phyloP scores from a whole-genome alignment of 2,113 vertebrate species.

The Seriola aureovittata region DNA sequence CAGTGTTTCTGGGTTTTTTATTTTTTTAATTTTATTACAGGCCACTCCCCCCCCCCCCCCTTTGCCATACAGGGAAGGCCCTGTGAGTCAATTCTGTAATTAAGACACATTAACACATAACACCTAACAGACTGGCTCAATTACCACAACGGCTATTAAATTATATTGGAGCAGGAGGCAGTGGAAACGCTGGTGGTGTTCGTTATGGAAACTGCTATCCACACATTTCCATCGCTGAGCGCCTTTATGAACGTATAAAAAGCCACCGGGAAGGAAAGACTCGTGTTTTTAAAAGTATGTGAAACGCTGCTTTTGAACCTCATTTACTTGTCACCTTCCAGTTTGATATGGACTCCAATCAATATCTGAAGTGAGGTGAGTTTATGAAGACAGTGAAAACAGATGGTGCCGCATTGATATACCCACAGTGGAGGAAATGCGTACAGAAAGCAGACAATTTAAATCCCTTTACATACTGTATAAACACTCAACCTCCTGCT shows the following conservation, averaged over 20 bases:
- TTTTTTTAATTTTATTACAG: conserved; percentile 12
- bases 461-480: neutral
- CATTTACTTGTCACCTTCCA: neutral
- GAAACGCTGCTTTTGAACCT: conserved; percentile 15
- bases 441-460: neutral
- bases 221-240: conserved; percentile 55
- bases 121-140: conserved; percentile 74
- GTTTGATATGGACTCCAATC: neutral
- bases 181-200: conserved; percentile 53
- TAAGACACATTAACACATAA: conserved; percentile 76
- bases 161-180: conserved; percentile 62
- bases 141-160: conserved; percentile 76
- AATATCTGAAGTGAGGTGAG: neutral
- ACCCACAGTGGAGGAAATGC: too few relatives aligned
- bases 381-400: neutral
- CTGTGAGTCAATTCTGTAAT: conserved; percentile 71
- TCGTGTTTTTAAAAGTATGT: conserved; percentile 2
- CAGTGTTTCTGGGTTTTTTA: conserved; percentile 12
- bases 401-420: neutral
- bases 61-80: conserved; percentile 13
- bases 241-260: conserved; percentile 54
- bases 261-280: conserved; percentile 15
- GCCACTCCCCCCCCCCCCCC: neutral
- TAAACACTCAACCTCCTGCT: conserved; percentile 5
- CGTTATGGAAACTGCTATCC: conserved; percentile 62